Evolutionary conservation across 1,140 invertebrate species (phyloP).

Genomic region (Lerema accius): DNA sequence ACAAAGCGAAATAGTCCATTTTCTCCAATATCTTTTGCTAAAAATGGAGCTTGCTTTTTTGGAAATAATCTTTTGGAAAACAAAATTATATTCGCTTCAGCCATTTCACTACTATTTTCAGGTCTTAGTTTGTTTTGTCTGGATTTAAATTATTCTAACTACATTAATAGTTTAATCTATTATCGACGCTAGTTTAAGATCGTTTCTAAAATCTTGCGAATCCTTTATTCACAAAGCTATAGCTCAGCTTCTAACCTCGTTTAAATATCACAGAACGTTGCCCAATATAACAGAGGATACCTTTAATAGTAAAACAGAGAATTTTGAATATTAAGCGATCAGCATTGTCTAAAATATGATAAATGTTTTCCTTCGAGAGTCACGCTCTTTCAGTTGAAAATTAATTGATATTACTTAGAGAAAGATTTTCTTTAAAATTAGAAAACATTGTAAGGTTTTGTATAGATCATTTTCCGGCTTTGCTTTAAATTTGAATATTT

Average conservation of each 20-base stretch:
- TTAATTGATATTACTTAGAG: background rate
- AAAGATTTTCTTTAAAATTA: no score
- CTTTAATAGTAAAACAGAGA: conserved; percentile 5
- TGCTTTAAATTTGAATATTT: no score
- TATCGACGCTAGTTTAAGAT: no score
- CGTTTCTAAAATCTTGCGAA: background rate
- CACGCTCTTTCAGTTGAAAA: background rate
- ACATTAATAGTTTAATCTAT: background rate
- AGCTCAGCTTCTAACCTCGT: conserved; percentile 1
- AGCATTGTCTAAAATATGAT: conserved; percentile 1
- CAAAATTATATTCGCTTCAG: no score
- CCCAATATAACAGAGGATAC: conserved; percentile 1
- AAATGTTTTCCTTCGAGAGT: background rate
- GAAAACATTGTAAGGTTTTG: no score
- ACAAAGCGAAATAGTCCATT: background rate
- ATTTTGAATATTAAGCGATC: background rate
- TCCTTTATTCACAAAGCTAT: conserved; percentile 15
- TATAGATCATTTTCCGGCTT: no score
- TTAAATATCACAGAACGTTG: conserved; percentile 13
- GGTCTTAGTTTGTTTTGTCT: no score
- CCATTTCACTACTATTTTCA: no score
- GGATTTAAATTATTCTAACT: no score
- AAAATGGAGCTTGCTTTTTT: background rate
- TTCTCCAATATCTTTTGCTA: background rate
- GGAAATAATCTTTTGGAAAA: no score